Evolutionary conservation across 2,113 vertebrate genomes (phyloP).

Genomic region (Trematomus loennbergii): DNA sequence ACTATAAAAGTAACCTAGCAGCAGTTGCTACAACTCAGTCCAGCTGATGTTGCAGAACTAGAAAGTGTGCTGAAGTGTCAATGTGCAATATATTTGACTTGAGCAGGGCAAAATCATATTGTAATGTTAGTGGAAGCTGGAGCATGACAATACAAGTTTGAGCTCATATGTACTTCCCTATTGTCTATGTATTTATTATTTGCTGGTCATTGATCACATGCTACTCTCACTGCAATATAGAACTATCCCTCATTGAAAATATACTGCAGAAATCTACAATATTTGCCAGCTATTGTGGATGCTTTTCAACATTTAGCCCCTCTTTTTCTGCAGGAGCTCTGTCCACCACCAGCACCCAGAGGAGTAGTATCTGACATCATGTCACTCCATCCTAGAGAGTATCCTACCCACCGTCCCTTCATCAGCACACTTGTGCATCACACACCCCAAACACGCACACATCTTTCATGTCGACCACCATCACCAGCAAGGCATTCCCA

Average conservation of each 20-base stretch:
- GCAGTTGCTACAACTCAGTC: constrained; percentile 44
- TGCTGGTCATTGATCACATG: not conserved
- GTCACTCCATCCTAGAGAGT: constrained; percentile 87
- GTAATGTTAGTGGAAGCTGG: not conserved
- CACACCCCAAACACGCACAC: constrained; percentile 61
- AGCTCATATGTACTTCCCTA: not conserved
- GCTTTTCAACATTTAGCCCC: not conserved
- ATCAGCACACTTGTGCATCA: constrained; percentile 80
- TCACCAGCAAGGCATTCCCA: constrained; percentile 88
- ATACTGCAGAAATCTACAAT: not conserved
- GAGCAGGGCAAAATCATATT: not conserved
- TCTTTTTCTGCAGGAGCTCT: constrained; percentile 44
- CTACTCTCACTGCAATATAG: not conserved
- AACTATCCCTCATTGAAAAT: not conserved
- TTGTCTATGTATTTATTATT: not conserved
- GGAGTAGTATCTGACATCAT: constrained; percentile 75
- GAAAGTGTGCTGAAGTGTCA: not conserved
- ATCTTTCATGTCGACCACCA: constrained; percentile 17
- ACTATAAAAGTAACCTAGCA: constrained; percentile 9
- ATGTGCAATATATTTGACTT: constrained; percentile 1
- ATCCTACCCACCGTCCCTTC: constrained; percentile 88
- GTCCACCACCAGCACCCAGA: constrained; percentile 17
- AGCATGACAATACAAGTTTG: not conserved
- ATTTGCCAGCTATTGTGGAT: not conserved
- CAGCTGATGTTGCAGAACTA: constrained; percentile 24